Evolutionary conservation across 2,888 invertebrate genomes (phyloP).

Genomic region (Octonoba sinensis): DNA sequence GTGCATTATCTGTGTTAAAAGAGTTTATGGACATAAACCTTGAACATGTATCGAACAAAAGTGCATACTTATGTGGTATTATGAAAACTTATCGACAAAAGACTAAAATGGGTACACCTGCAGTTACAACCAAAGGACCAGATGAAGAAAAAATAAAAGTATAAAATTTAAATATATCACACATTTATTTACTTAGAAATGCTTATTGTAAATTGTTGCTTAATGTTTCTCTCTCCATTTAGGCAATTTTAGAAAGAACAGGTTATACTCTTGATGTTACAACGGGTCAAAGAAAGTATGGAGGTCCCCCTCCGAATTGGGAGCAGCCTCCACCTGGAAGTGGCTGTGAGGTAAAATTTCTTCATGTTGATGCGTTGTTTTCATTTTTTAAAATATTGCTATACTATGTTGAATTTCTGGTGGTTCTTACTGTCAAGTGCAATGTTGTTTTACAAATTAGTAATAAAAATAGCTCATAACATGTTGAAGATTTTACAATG

Average conservation of each 20-base stretch:
- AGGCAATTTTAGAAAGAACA: constrained; percentile 92
- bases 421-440: too few relatives aligned
- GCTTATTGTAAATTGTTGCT: neutral
- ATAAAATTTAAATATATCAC: constrained; percentile 18
- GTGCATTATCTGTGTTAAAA: constrained; percentile 77
- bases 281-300: constrained; percentile 96
- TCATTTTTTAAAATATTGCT: too few relatives aligned
- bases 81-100: constrained; percentile 97
- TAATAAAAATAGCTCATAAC: too few relatives aligned
- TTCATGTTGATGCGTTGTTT: neutral
- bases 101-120: constrained; percentile 72
- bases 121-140: constrained; percentile 81
- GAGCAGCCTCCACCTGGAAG: constrained; percentile 86
- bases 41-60: constrained; percentile 99
- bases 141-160: constrained; percentile 97
- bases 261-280: constrained; percentile 98
- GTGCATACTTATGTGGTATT: constrained; percentile 98
- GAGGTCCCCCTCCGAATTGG: constrained; percentile 98
- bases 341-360: constrained; percentile 84
- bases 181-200: neutral
- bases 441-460: too few relatives aligned
- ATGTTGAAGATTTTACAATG: too few relatives aligned
- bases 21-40: constrained; percentile 98
- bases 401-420: too few relatives aligned
- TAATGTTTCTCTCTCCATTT: constrained; percentile 64